Conservation (phyloP, 2,113 vertebrate species). For the Notiomystis cincta region DNA sequence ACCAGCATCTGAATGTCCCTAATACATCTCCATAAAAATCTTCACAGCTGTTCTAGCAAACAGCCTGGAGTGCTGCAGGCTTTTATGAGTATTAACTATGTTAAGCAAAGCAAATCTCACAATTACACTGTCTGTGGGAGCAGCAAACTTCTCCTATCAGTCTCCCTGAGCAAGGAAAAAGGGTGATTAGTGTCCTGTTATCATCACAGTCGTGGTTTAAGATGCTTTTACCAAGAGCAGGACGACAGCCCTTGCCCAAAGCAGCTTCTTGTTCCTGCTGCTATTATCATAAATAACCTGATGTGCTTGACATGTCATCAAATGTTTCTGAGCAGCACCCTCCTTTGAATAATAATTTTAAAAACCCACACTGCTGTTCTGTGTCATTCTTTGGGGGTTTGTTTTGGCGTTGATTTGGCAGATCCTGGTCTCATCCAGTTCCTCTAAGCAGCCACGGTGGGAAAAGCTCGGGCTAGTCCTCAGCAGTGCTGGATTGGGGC, state of each 20-base stretch:
- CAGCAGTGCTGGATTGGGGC: fast-evolving
- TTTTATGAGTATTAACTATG: conserved; percentile 41
- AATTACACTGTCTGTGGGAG: conserved; percentile 2
- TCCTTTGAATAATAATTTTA: neutral
- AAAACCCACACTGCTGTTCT: neutral
- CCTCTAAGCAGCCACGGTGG: neutral
- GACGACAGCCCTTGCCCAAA: neutral
- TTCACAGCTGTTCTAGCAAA: conserved; percentile 17
- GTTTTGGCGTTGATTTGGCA: neutral
- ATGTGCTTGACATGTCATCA: neutral
- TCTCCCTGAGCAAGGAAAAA: neutral
- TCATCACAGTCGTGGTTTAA: neutral
- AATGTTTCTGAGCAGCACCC: neutral
- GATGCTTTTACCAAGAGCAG: neutral
- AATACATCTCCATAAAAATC: conserved; percentile 30
- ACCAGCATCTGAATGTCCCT: neutral
- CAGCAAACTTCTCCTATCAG: neutral
- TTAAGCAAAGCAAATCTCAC: conserved; percentile 38
- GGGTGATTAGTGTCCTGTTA: neutral
- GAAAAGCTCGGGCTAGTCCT: neutral
- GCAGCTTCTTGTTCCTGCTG: neutral
- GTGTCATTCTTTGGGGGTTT: neutral
- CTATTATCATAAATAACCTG: neutral
- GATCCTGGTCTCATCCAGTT: neutral
- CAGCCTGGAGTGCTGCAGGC: neutral